Evolutionary conservation across 2,888 invertebrate genomes (phyloP), one percentile per base, ranked within the genome.

Genomic region (Norana najaformis): DNA sequence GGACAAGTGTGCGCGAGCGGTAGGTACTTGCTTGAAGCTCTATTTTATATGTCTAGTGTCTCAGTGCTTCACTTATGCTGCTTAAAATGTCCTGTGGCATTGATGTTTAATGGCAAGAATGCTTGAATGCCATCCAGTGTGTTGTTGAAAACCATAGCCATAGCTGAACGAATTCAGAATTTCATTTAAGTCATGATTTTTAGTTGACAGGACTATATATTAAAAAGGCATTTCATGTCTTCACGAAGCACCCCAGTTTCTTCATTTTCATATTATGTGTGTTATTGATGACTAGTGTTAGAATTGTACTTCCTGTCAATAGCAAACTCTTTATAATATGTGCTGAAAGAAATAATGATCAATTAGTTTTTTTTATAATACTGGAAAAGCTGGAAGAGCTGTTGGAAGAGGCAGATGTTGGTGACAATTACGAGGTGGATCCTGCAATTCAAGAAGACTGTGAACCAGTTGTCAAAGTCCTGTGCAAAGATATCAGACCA

Each of bases 381-480:
- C 20, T 47, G 88, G 53, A 47, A 23, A 90, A 97, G 97, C 95
- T 99, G 91, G 97, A 98, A 95, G 95, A 96, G 82, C 95, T 99
- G 88, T 96, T 99, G 6, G 97, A 97, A 95, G 97, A 97, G 93
- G 96, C 97, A 13, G 98, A 99, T 95, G 97, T 97, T n/a, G 98
- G 97, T 0, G 97, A 98, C 95, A 98, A 99, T 95, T 98, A 98
- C 97, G 96, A 97, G 93, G 97, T 99, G 0, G 99, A 99, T 95
- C 98, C 98, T 0, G 96, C 98, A 83, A 95, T 99, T 89, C 96
- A 97, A 89, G 97, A 97, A 94, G 97, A 97, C 0, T 99, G 99
- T 94, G 96, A 97, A 93, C 96, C 97, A 2, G 97, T 98, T 16
- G 98, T 98, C 0, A 96, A 97, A 94, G 95, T 96, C 53, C 96